Conservation (phyloP, 2,113 vertebrate genomes). For the Setophaga kirtlandii region DNA sequence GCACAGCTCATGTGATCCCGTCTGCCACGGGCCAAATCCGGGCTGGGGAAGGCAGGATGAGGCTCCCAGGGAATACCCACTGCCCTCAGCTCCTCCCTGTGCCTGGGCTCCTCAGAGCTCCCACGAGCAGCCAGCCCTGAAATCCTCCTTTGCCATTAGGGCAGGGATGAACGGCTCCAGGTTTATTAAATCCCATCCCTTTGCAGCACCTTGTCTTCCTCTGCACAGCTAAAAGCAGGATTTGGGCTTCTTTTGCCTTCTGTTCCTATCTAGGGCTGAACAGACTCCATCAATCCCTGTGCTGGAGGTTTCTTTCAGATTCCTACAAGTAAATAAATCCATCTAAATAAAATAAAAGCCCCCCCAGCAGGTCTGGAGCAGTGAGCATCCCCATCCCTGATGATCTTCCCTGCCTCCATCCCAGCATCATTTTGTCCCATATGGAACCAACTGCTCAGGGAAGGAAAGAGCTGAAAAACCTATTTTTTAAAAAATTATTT, state of each 20-base stretch:
- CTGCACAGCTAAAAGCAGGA: neutral
- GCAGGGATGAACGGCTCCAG: neutral
- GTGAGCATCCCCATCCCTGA: neutral
- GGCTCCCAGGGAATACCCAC: neutral
- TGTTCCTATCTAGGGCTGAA: rapidly evolving
- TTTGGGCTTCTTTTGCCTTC: neutral
- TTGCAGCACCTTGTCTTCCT: neutral
- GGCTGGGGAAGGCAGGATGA: neutral
- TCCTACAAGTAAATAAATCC: neutral
- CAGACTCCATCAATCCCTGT: rapidly evolving
- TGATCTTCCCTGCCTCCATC: neutral
- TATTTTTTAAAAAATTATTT: neutral
- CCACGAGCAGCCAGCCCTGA: neutral
- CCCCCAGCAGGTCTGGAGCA: neutral
- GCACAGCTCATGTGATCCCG: constrained; percentile 17
- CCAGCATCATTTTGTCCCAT: neutral
- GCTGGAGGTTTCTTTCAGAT: rapidly evolving
- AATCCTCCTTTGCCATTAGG: rapidly evolving
- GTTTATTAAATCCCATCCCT: neutral
- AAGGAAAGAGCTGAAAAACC: neutral
- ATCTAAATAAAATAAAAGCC: neutral
- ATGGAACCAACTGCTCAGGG: neutral
- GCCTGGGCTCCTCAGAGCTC: neutral
- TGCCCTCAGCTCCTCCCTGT: neutral
- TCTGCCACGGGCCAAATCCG: neutral